Evolutionary conservation across 2,113 vertebrate species (phyloP).

Genomic region (Beaufortia kweichowensis): DNA sequence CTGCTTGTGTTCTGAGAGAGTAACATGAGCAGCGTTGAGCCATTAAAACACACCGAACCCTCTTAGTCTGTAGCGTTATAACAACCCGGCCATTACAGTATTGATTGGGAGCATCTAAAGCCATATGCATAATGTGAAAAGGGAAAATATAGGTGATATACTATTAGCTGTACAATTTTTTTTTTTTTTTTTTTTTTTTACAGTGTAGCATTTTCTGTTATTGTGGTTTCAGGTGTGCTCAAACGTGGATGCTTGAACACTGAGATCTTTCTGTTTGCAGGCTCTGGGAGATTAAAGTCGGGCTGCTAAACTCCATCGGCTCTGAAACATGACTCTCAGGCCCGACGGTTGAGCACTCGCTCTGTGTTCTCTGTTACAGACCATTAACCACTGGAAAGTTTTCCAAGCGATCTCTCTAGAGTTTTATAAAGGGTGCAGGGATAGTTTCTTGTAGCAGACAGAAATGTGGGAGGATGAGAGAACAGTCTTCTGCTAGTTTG

Average conservation of each 20-base stretch:
- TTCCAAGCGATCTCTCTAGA: constrained; percentile 32
- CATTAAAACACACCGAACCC: constrained; percentile 1
- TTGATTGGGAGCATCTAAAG: neutral
- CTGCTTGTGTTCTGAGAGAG: constrained; percentile 43
- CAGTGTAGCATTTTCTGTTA: too few relatives aligned
- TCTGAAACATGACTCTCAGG: constrained; percentile 33
- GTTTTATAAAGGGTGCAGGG: constrained; percentile 19
- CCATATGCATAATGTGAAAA: too few relatives aligned
- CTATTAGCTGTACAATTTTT: too few relatives aligned
- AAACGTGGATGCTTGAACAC: neutral
- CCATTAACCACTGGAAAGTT: constrained; percentile 50
- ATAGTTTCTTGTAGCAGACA: constrained; percentile 17
- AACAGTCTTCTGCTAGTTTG: neutral
- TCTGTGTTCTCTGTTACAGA: constrained; percentile 56
- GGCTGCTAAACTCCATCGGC: neutral
- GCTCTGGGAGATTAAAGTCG: neutral
- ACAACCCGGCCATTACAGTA: neutral
- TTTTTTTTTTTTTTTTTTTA: too few relatives aligned
- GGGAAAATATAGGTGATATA: too few relatives aligned
- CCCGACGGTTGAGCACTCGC: neutral
- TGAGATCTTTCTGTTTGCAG: constrained; percentile 8
- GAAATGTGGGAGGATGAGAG: neutral
- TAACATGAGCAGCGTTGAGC: constrained; percentile 26
- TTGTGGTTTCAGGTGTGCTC: neutral
- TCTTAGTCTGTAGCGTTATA: constrained; percentile 20